A percentile compares a stretch with the other conserved stretches of the same genome.
phyloP scores from a whole-genome alignment of 2,113 vertebrate species.

The Buteo buteo region DNA sequence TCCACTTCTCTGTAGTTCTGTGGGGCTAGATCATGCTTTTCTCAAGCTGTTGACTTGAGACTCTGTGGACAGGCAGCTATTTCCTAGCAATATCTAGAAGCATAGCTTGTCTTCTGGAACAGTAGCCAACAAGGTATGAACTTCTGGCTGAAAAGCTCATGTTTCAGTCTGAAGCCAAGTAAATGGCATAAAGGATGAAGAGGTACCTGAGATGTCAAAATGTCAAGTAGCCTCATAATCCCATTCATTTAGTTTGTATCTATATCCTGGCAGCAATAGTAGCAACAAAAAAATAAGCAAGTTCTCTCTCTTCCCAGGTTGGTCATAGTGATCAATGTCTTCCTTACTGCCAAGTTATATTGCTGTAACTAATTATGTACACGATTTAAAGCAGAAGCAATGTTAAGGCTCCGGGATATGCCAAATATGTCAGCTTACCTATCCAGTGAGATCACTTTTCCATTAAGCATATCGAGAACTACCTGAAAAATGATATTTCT shows the following conservation, averaged over 20 bases:
- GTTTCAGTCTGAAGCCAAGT: neutral
- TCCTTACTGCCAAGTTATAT: neutral
- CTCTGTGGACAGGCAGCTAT: neutral
- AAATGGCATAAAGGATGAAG: neutral
- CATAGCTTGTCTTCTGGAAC: neutral
- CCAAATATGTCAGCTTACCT: neutral
- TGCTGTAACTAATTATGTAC: neutral
- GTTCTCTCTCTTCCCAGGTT: neutral
- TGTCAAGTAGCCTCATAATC: neutral
- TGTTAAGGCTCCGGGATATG: neutral
- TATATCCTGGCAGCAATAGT: neutral
- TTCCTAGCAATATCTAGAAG: neutral
- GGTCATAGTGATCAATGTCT: neutral
- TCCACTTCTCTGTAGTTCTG: neutral
- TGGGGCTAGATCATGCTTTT: neutral
- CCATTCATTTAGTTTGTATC: neutral
- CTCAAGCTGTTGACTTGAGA: neutral
- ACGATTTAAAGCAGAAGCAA: neutral
- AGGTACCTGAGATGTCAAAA: neutral
- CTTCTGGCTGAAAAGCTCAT: neutral
- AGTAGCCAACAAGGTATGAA: neutral
- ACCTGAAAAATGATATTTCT: neutral
- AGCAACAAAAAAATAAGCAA: neutral
- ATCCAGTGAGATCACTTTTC: neutral
- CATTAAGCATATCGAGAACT: rapidly evolving